phyloP scores from a whole-genome alignment of 2,797 vertebrate genomes.

The Sebastes steindachneri region DNA sequence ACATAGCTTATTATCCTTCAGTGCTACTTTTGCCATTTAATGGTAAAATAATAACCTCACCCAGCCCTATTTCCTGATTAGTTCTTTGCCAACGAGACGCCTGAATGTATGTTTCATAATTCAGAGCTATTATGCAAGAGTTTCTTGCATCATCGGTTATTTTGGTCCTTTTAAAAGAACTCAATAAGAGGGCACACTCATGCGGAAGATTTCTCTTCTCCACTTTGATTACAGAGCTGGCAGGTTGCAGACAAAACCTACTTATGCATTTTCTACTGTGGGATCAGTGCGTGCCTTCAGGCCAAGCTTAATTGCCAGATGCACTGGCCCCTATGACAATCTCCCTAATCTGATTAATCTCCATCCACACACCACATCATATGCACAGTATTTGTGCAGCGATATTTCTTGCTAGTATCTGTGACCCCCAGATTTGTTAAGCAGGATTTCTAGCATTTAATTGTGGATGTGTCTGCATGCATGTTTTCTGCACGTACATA shows the following conservation, averaged over 20 bases:
- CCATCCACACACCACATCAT: conserved; percentile 42
- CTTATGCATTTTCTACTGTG: conserved; percentile 52
- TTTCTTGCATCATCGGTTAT: conserved; percentile 50
- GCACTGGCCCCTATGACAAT: conserved; percentile 58
- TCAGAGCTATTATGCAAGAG: conserved; percentile 43
- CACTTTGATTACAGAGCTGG: conserved; percentile 63
- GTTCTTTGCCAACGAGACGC: conserved; percentile 6
- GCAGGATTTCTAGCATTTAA: background rate
- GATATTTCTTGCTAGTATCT: conserved; percentile 7
- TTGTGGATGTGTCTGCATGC: background rate
- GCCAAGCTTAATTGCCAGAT: conserved; percentile 63
- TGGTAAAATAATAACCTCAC: background rate
- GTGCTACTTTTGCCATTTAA: background rate
- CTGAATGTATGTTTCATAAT: conserved; percentile 22
- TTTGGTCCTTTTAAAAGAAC: conserved; percentile 32
- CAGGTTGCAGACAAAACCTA: conserved; percentile 58
- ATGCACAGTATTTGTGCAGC: conserved; percentile 44
- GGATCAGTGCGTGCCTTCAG: conserved; percentile 60
- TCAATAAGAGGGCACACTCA: conserved; percentile 53
- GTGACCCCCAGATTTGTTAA: background rate
- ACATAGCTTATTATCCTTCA: background rate
- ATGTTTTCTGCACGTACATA: background rate
- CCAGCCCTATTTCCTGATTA: conserved; percentile 7
- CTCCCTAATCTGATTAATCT: conserved; percentile 72
- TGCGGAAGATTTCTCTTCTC: conserved; percentile 46